Evolutionary conservation across 2,888 invertebrate genomes (phyloP).

Genomic region (Bedellia somnulentella): DNA sequence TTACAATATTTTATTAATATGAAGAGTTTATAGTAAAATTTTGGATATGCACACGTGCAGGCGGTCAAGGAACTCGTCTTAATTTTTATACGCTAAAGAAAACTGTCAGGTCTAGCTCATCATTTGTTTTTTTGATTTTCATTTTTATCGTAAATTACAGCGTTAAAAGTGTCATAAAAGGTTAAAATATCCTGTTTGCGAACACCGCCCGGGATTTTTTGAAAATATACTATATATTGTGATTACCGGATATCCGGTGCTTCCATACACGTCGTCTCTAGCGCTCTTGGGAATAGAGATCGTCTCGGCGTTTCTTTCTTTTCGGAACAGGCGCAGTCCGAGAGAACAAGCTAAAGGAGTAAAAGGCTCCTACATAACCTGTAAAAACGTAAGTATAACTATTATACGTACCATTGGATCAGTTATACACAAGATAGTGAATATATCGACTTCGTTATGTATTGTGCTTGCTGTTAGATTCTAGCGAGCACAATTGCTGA

Average conservation of each 20-base stretch:
- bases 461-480: not conserved
- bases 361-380: conserved; percentile 63
- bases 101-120: too few relatives aligned
- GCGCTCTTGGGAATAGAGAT: conserved; percentile 48
- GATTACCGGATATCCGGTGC: conserved; percentile 49
- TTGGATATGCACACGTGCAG: too few relatives aligned
- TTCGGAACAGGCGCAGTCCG: conserved; percentile 61
- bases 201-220: too few relatives aligned
- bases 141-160: too few relatives aligned
- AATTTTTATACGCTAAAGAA: too few relatives aligned
- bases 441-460: not conserved
- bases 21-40: too few relatives aligned
- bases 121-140: too few relatives aligned
- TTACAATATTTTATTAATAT: too few relatives aligned
- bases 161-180: too few relatives aligned
- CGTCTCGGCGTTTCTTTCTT: conserved; percentile 55
- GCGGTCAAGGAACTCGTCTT: too few relatives aligned
- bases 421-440: too few relatives aligned
- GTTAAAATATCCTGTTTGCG: too few relatives aligned
- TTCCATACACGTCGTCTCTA: conserved; percentile 56
- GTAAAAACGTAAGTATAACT: conserved; percentile 53
- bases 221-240: conserved; percentile 22
- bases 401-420: not conserved
- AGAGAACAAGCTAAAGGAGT: conserved; percentile 60
- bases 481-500: conserved; percentile 14